Base-by-base conservation (phyloP, 1,140 invertebrate species). In the Schlechtendalia chinensis region DNA sequence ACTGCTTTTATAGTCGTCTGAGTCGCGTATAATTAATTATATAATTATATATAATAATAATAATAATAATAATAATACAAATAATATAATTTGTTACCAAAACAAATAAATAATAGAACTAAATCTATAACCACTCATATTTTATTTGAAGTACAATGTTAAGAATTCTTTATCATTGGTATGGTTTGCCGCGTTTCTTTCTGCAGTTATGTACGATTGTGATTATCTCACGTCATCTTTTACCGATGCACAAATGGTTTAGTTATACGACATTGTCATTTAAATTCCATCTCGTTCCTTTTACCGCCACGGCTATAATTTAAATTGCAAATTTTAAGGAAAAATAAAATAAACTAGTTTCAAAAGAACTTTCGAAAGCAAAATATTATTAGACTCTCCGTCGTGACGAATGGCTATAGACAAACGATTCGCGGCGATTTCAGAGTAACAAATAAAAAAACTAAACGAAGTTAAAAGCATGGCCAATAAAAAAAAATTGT, bases 181-280 rank as follows among this genome's bases (percentile, higher is more conserved):
- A 32, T 24, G 27, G 59, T 27, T 16, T 17, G 14, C 16, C 6
- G 0, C 27, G 0, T 24, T 29, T 27, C 58, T 29, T 61, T 11
- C 17, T 50, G 3, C 53, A 2, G 39, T 29, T 17, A 10, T 54
- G 71, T 22, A 6, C 27, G 29, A 58, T 27, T 12, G 6, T 19
- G 14, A 77, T 77, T 56, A 77, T 59, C n/a, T 17, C 32, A 58
- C 32, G n/a, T 27, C n/a, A 17, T 61, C 10, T 17, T 59, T 77
- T 32, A 17, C 29, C 53, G 5, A n/a, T n/a, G 71, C 19, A 56
- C 54, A 58, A 32, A 19, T 74, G 53, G 53, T 39, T 19, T 32
- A 5, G 32, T 74, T 45, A 58, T 27, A 1, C 19, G 10, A 77
- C 54, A 61, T 59, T 45, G 29, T 39, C 11, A 47, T 47, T 67